Evolutionary conservation across 2,888 invertebrate genomes (phyloP).

Genomic region (Cryptophagus acutangulus): DNA sequence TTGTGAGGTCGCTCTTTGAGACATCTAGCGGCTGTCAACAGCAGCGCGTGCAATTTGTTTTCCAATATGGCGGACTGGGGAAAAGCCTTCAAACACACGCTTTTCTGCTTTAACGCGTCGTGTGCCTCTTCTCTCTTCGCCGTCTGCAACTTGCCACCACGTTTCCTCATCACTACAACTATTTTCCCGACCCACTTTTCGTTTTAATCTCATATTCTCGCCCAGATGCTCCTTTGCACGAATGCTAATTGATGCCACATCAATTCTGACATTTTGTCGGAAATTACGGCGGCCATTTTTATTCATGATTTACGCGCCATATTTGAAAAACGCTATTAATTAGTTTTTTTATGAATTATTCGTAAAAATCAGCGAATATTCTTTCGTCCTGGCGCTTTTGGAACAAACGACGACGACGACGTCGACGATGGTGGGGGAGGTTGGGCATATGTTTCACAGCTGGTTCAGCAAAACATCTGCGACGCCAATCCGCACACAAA

Average conservation of each 20-base stretch:
- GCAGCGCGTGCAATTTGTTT: conserved; percentile 46
- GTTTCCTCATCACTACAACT: too few relatives aligned
- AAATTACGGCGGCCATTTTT: too few relatives aligned
- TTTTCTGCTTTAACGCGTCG: conserved; percentile 25
- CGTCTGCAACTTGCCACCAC: not conserved
- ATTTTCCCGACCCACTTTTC: too few relatives aligned
- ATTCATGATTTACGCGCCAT: too few relatives aligned
- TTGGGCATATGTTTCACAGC: conserved; percentile 33
- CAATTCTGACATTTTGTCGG: too few relatives aligned
- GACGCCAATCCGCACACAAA: conserved; percentile 39
- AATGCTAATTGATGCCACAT: too few relatives aligned
- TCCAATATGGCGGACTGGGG: conserved; percentile 45
- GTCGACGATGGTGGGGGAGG: conserved; percentile 28
- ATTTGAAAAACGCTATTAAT: too few relatives aligned
- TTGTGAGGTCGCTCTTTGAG: conserved; percentile 46
- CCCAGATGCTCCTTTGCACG: too few relatives aligned
- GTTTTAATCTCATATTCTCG: too few relatives aligned
- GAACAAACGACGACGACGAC: conserved; percentile 16
- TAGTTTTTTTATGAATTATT: too few relatives aligned
- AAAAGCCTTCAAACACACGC: conserved; percentile 42
- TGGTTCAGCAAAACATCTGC: conserved; percentile 31
- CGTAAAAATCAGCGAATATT: not conserved
- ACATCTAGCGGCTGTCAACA: conserved; percentile 46
- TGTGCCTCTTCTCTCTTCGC: not conserved
- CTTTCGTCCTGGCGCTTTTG: conserved; percentile 2